phyloP scores from a whole-genome alignment of 2,888 invertebrate species.

The Oconnorella tubifera region DNA sequence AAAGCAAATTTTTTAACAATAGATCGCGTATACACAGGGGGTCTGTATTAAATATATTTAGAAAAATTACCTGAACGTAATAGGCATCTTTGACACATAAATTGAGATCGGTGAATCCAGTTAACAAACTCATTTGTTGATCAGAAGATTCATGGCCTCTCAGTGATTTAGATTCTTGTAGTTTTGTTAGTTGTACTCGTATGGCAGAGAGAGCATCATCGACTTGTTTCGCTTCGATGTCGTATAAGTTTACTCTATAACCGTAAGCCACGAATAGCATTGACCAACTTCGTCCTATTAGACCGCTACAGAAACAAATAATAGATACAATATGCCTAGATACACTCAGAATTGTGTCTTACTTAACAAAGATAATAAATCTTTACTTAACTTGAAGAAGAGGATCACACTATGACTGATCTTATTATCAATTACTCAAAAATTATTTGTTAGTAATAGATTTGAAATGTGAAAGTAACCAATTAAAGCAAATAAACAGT shows the following conservation, averaged over 20 bases:
- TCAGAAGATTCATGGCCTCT: conserved; percentile 42
- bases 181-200: not conserved
- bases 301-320: conserved; percentile 66
- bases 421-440: no score
- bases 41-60: no score
- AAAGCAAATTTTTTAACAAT: no score
- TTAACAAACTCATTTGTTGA: conserved; percentile 74
- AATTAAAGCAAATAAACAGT: no score
- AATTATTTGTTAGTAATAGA: no score
- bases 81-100: conserved; percentile 72
- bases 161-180: conserved; percentile 54
- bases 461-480: no score
- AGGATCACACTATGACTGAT: no score
- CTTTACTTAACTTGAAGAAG: no score
- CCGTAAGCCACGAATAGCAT: conserved; percentile 90
- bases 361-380: no score
- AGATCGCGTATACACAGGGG: no score
- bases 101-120: conserved; percentile 68
- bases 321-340: no score
- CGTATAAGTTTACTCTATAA: conserved; percentile 81
- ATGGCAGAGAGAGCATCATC: conserved; percentile 58
- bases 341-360: no score
- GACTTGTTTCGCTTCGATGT: conserved; percentile 55
- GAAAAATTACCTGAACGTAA: conserved; percentile 61
- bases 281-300: conserved; percentile 94